Percentiles rank a stretch among this genome's conserved stretches.
These are phyloP conservation scores for Pseudopleuronectes americanus DNA, from an alignment of 2,797 vertebrate species.

Conservation along the genomic window DNA sequence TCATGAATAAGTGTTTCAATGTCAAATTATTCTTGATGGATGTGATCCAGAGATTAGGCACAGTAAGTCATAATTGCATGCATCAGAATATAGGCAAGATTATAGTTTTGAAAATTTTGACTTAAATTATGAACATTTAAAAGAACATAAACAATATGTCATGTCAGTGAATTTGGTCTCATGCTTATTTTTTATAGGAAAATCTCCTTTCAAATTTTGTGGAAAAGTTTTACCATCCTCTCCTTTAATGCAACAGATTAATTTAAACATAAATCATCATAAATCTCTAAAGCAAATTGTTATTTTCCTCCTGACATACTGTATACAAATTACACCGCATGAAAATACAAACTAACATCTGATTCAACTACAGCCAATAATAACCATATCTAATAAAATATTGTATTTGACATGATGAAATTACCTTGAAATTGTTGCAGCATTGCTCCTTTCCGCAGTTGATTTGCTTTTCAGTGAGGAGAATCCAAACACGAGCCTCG, in stretches of 20 bases:
- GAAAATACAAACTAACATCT: not conserved
- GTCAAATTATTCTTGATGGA: not conserved
- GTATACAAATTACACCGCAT: not conserved
- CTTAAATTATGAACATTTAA: not conserved
- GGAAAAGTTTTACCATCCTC: not conserved
- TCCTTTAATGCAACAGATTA: not conserved
- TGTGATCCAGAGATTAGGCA: not conserved
- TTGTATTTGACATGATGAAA: not conserved
- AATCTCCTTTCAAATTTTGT: not conserved
- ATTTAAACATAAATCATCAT: not conserved
- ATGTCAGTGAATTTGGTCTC: not conserved
- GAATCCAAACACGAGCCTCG: conserved; percentile 58
- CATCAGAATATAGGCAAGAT: not conserved
- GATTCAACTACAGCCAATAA: not conserved
- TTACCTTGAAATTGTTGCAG: conserved; percentile 65
- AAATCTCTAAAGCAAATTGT: not conserved
- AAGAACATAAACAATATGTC: not conserved
- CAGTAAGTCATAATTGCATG: not conserved
- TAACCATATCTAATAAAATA: not conserved
- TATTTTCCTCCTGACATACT: not conserved
- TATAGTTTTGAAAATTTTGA: not conserved
- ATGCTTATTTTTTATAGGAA: not conserved
- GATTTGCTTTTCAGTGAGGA: conserved; percentile 54
- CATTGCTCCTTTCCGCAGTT: conserved; percentile 29
- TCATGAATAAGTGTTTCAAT: not conserved